Evolutionary conservation across 2,797 vertebrate species (phyloP).

Genomic region (Streptopelia turtur): DNA sequence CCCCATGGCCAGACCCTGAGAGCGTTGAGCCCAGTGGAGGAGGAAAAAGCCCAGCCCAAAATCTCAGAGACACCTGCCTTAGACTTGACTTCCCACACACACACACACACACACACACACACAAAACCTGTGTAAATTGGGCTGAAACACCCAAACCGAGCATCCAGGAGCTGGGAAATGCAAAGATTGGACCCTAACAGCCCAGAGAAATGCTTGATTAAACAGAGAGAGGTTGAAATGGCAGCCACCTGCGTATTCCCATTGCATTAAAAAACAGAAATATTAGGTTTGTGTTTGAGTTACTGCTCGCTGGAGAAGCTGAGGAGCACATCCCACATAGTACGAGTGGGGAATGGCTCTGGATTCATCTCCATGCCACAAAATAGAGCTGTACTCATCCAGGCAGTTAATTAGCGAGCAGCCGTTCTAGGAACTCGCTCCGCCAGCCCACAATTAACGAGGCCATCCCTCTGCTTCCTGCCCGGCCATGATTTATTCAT

Average conservation of each 20-base stretch:
- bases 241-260: background rate
- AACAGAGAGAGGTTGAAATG: rapidly evolving
- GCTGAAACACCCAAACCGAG: background rate
- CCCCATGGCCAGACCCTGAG: background rate
- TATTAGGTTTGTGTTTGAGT: background rate
- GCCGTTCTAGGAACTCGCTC: background rate
- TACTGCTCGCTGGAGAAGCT: background rate
- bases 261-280: rapidly evolving
- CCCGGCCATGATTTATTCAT: slow-evolving; percentile 77
- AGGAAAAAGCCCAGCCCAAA: background rate
- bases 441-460: slow-evolving; percentile 48
- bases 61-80: background rate
- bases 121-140: rapidly evolving
- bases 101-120: background rate
- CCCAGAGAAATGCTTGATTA: no score
- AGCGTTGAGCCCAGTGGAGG: rapidly evolving
- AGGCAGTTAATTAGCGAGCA: slow-evolving; percentile 49
- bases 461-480: slow-evolving; percentile 69
- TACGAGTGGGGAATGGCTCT: background rate
- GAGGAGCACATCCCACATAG: background rate
- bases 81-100: rapidly evolving
- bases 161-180: background rate
- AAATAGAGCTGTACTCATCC: slow-evolving; percentile 50
- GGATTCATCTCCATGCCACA: background rate
- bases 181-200: background rate